Conservation (phyloP, 2,113 vertebrate genomes). For the Polypterus senegalus region DNA sequence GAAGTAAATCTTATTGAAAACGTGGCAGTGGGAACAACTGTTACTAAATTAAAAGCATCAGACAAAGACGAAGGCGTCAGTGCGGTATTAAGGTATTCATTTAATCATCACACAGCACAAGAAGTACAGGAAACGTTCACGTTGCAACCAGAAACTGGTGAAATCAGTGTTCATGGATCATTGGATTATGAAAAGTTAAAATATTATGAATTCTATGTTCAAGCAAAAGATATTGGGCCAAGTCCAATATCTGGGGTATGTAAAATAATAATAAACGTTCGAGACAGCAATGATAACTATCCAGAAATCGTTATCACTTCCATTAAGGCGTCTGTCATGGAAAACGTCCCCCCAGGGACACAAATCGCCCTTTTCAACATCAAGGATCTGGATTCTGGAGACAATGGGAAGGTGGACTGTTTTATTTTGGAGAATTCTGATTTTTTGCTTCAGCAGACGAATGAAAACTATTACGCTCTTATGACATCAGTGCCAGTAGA, state of each 20-base stretch:
- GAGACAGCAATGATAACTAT: slow-evolving; percentile 52
- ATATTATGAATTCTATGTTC: slow-evolving; percentile 27
- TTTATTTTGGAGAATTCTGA: slow-evolving; percentile 29
- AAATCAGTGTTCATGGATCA: slow-evolving; percentile 36
- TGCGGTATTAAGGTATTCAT: slow-evolving; percentile 32
- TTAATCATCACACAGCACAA: slow-evolving; percentile 24
- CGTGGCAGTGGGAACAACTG: slow-evolving; percentile 1
- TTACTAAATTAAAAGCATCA: slow-evolving; percentile 34
- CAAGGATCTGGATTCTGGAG: slow-evolving; percentile 39
- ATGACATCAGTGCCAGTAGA: slow-evolving; percentile 33
- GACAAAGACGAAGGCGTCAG: slow-evolving; percentile 39
- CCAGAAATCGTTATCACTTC: slow-evolving; percentile 47
- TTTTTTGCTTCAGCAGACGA: slow-evolving; percentile 33
- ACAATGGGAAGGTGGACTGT: slow-evolving; percentile 39
- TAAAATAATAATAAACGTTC: slow-evolving; percentile 40
- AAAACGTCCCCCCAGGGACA: slow-evolving; percentile 27
- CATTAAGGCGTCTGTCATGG: slow-evolving; percentile 34
- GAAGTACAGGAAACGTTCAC: slow-evolving; percentile 25
- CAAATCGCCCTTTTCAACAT: slow-evolving; percentile 48
- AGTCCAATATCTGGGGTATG: slow-evolving; percentile 37
- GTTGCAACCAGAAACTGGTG: slow-evolving; percentile 29
- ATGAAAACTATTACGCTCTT: slow-evolving; percentile 46
- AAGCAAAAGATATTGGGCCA: slow-evolving; percentile 16
- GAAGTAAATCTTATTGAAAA: slow-evolving; percentile 4
- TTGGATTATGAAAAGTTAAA: slow-evolving; percentile 32